Conservation (phyloP, 2,888 invertebrate genomes). For the Erynnis tages region DNA sequence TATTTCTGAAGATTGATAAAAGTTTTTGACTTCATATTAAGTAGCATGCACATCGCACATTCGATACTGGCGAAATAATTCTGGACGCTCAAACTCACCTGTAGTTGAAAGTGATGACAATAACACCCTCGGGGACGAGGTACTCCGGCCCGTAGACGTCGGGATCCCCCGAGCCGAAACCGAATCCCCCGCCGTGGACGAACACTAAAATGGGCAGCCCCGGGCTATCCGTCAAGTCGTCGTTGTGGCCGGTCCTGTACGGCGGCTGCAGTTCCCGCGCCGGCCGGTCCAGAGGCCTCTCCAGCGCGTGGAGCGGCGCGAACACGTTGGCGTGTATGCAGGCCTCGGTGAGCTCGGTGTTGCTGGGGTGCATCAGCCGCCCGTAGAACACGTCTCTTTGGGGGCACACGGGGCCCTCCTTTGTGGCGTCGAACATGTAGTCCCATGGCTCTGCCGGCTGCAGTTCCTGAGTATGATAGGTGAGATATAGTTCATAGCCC, state of each 20-base stretch:
- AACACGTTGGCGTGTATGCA: conserved; percentile 70
- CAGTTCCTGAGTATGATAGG: too few relatives aligned
- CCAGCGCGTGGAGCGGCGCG: conserved; percentile 50
- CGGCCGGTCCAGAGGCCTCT: conserved; percentile 18
- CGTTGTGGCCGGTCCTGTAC: conserved; percentile 32
- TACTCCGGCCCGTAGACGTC: conserved; percentile 68
- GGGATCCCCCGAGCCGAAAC: conserved; percentile 64
- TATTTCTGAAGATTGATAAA: too few relatives aligned
- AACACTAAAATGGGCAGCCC: conserved; percentile 64
- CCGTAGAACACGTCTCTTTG: conserved; percentile 77
- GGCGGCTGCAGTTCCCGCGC: conserved; percentile 38
- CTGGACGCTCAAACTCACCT: conserved; percentile 56
- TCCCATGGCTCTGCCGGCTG: conserved; percentile 75
- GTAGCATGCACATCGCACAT: too few relatives aligned
- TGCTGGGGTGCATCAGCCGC: conserved; percentile 42
- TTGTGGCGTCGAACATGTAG: conserved; percentile 74
- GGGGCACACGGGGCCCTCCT: conserved; percentile 82
- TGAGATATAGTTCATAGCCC: too few relatives aligned
- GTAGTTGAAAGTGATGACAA: conserved; percentile 74
- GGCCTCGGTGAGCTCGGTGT: conserved; percentile 50
- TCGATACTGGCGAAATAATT: too few relatives aligned
- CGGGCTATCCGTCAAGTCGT: conserved; percentile 19
- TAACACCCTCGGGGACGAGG: conserved; percentile 55
- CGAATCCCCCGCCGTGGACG: conserved; percentile 71
- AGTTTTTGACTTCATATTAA: too few relatives aligned